Base-by-base conservation (phyloP, 2,888 invertebrate genomes). In the Drosophila cognata region DNA sequence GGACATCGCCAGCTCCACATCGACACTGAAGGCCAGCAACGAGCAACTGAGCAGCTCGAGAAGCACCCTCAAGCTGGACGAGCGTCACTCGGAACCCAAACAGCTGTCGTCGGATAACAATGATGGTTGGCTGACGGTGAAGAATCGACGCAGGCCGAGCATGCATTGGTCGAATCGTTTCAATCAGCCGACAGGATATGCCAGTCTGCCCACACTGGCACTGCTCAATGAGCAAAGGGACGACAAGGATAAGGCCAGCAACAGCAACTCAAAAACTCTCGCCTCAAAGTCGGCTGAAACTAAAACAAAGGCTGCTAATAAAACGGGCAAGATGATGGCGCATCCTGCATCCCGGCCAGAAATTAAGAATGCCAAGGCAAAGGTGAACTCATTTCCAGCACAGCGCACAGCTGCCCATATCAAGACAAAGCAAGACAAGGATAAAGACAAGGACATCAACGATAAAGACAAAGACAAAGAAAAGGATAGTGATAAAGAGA, bases 41-140 rank as follows among this genome's bases (percentile, higher is more conserved):
- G 93, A 93, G 55, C 91, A 90, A 52, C 79, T 93, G 60, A 76
- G 91, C 77, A 77, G 91, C 74, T 82, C 93, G 57, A 77, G 93
- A 73, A 79, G 92, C 88, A 84, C 81, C 0, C 61, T 88, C 16
- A 78, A 71, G 38, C 51, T 76, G 35, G 79, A 91, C 70, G 91
- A 92, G 65, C 67, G 91, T 18, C 84, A 85, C 68, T 91, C 92
- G 46, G 89, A 93, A 82, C 89, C 92, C 1, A 93, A 93, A 67
- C 92, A 80, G 84, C 78, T 90, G 88, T 69, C 78, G 5, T 69
- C 78, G 6, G 91, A 92, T 28, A 90, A 94, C 48, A 90, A 92
- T 50, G 97, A 97, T 81, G 98, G 98, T 0, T 98, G 98, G 98
- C 95, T 98, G 76, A 98, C 97, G 0, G 98, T 98, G 0, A 96